These are phyloP conservation scores for Epinotia ramella DNA, from an alignment of 2,888 invertebrate species.

Conservation along the genomic window DNA sequence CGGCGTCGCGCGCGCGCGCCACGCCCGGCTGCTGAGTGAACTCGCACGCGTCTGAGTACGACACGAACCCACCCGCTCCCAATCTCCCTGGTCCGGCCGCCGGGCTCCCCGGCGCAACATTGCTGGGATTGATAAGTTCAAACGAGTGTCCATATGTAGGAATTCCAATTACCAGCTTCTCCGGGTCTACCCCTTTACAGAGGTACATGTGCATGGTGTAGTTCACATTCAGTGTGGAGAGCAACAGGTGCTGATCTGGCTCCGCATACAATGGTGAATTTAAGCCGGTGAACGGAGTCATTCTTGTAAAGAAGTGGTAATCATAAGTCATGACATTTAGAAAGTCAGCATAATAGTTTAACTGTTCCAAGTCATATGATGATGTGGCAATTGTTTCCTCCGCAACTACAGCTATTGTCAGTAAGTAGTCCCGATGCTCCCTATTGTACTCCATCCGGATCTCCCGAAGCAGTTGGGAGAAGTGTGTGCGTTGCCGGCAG, in stretches of 20 bases:
- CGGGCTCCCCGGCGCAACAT: constrained; percentile 89
- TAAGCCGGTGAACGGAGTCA: constrained; percentile 92
- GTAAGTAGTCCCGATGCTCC: constrained; percentile 84
- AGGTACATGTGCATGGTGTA: constrained; percentile 93
- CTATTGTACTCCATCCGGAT: constrained; percentile 88
- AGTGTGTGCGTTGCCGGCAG: constrained; percentile 88
- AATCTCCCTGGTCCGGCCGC: constrained; percentile 88
- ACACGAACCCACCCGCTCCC: constrained; percentile 89
- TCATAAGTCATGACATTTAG: constrained; percentile 97
- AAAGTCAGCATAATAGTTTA: constrained; percentile 93
- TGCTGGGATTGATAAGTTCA: constrained; percentile 87
- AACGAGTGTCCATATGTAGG: constrained; percentile 95
- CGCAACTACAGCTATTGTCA: constrained; percentile 93
- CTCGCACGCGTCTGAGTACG: constrained; percentile 89
- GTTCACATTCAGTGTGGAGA: constrained; percentile 91
- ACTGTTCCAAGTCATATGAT: constrained; percentile 91
- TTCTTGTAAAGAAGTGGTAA: constrained; percentile 91
- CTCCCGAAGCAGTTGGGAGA: constrained; percentile 90
- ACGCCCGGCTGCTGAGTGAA: constrained; percentile 79
- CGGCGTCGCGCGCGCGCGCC: constrained; percentile 82
- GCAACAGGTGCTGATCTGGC: constrained; percentile 85
- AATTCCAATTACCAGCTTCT: constrained; percentile 93
- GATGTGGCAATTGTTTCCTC: constrained; percentile 90
- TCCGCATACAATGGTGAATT: constrained; percentile 92
- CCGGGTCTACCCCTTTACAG: constrained; percentile 89